Base-by-base conservation (phyloP, 2,113 vertebrate genomes). In the Vulpes lagopus region DNA sequence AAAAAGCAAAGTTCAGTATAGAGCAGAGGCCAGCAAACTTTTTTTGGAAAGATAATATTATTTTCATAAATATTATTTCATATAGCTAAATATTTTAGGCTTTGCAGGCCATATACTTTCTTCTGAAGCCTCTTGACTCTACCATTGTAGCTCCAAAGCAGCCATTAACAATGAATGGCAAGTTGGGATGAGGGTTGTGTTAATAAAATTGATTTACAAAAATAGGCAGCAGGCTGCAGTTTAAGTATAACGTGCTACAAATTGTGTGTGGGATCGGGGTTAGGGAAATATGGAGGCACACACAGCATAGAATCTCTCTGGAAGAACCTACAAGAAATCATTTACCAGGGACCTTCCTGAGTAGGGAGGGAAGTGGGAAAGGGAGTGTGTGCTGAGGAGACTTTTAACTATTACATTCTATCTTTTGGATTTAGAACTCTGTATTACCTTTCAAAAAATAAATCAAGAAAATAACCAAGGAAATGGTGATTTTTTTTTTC, bases 11-110 rank as follows among this genome's bases (percentile, higher is more conserved):
- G 23, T 15, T 43, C 23, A 51, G 8, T 20, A 53, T 23, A 69
- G 38, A 97, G 74, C 59, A 84, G 76, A 93, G 65, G 32, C 30
- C n/a, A 43, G 49, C 25, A 59, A 69, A 30, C 5, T 53, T 60
- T 79, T 93, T 64, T 49, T 81, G 14, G 5, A 80, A 91, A 80
- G 32, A 25, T 32, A 71, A 30, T 60, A n/a, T 60, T 55, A 25
- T 62, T 82, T 94, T 27, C 76, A 69, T 55, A 97, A 97, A 35
- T 87, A n/a, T 83, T 74, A 23, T 59, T 95, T 60, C 89, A 30
- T 89, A 43, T 91, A 89, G 27, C 19, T 23, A 91, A 69, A 71
- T 55, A 76, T 59, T 81, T 87, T 55, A 84, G n/a, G 19, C 76
- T 94, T 74, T 67, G 22, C 23, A 6, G 1, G 19, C 27, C 49